These are phyloP conservation scores for Teleiodes luculella DNA, from an alignment of 2,888 invertebrate genomes.

Conservation along the genomic window DNA sequence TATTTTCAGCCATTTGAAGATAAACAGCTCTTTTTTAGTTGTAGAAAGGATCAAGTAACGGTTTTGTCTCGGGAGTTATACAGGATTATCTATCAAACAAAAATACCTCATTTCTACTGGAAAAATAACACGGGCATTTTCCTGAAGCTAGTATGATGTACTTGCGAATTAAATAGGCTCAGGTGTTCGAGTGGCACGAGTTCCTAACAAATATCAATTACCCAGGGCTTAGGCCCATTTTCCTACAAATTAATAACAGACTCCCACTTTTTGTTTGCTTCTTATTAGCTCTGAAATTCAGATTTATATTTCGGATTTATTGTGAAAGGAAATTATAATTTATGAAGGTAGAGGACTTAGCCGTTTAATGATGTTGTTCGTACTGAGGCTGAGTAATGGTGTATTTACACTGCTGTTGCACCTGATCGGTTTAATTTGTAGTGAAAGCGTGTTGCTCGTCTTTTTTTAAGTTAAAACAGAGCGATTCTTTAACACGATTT, in stretches of 20 bases:
- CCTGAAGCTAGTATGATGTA: background rate
- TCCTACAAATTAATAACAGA: conserved; percentile 55
- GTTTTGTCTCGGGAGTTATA: too few relatives aligned
- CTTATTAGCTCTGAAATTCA: conserved; percentile 45
- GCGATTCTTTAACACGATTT: too few relatives aligned
- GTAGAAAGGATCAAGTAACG: too few relatives aligned
- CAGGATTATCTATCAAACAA: background rate
- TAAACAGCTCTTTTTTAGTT: too few relatives aligned
- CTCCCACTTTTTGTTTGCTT: conserved; percentile 52
- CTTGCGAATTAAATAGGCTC: conserved; percentile 25
- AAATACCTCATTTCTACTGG: too few relatives aligned
- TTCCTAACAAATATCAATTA: conserved; percentile 54
- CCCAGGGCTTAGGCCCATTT: conserved; percentile 49
- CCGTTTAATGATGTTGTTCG: conserved; percentile 16
- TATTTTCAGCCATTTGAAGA: too few relatives aligned
- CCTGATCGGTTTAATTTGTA: too few relatives aligned
- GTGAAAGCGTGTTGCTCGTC: too few relatives aligned
- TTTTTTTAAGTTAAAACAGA: too few relatives aligned
- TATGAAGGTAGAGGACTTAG: conserved; percentile 15
- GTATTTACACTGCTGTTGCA: background rate
- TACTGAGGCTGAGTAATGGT: background rate
- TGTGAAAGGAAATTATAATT: conserved; percentile 18
- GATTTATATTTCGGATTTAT: conserved; percentile 36
- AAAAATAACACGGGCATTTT: too few relatives aligned
- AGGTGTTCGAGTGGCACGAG: conserved; percentile 48